These are phyloP conservation scores for Cyclopterus lumpus DNA, from an alignment of 2,797 vertebrate species.

Conservation along the genomic window DNA sequence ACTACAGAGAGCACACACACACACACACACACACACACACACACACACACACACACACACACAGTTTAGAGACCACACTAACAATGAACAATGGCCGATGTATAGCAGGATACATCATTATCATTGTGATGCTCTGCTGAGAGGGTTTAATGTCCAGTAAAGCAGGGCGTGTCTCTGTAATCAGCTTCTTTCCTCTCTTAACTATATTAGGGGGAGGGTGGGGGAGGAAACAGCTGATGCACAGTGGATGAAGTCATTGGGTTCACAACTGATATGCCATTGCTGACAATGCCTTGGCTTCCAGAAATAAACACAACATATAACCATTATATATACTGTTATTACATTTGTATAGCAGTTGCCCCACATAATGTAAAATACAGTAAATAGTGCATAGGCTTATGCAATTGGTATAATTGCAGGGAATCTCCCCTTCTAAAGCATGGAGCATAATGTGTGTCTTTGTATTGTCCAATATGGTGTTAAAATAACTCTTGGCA, in stretches of 20 bases:
- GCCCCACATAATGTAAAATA: neutral
- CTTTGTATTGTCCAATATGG: constrained; percentile 3
- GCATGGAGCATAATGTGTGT: neutral
- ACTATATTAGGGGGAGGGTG: constrained; percentile 75
- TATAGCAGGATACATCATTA: constrained; percentile 42
- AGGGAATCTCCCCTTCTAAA: neutral
- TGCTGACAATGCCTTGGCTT: constrained; percentile 14
- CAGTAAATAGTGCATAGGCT: neutral
- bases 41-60: constrained; percentile 9
- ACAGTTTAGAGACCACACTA: constrained; percentile 14
- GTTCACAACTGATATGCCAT: constrained; percentile 55
- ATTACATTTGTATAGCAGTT: neutral
- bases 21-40: constrained; percentile 7
- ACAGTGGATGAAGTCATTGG: constrained; percentile 71
- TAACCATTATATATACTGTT: neutral
- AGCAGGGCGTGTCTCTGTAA: constrained; percentile 64
- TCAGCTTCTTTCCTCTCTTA: constrained; percentile 65
- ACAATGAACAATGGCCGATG: constrained; percentile 32
- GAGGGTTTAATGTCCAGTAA: constrained; percentile 50
- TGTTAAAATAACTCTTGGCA: constrained; percentile 26
- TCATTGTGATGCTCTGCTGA: constrained; percentile 26
- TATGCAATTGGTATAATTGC: neutral
- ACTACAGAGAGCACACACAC: constrained; percentile 18
- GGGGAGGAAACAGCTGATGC: constrained; percentile 81
- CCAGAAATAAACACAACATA: constrained; percentile 15